phyloP scores from a whole-genome alignment of 2,113 vertebrate species.

The Gymnocephalus cernua region DNA sequence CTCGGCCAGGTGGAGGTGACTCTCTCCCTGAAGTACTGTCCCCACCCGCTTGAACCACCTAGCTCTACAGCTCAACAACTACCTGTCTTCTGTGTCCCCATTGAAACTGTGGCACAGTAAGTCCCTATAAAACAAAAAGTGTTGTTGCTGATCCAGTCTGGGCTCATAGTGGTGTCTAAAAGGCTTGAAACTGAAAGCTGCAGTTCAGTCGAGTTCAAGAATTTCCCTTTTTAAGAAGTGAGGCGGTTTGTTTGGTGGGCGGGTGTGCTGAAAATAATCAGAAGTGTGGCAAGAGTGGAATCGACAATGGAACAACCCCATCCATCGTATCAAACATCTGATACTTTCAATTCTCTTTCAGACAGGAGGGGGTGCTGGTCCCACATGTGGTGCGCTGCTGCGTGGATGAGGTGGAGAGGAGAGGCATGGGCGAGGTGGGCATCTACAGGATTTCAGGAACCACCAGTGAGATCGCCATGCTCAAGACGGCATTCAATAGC shows the following conservation, averaged over 20 bases:
- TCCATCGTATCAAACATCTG: conserved; percentile 6
- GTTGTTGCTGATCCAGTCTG: neutral
- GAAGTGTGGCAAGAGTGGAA: conserved; percentile 31
- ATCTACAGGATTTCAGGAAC: conserved; percentile 84
- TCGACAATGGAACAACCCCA: neutral
- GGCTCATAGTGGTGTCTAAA: neutral
- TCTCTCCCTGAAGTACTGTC: conserved; percentile 77
- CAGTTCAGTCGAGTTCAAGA: neutral
- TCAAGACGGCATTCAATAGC: conserved; percentile 80
- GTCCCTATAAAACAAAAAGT: conserved; percentile 32
- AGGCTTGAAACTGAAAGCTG: conserved; percentile 20
- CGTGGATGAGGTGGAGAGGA: conserved; percentile 82
- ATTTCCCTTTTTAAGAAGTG: conserved; percentile 37
- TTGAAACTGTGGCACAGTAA: conserved; percentile 78
- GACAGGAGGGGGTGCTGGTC: conserved; percentile 81
- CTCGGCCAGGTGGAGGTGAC: conserved; percentile 74
- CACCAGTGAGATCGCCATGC: conserved; percentile 68
- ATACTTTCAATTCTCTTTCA: conserved; percentile 35
- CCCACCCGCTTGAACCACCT: conserved; percentile 77
- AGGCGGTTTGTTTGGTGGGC: conserved; percentile 8
- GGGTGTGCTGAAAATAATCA: conserved; percentile 1
- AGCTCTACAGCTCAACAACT: conserved; percentile 51
- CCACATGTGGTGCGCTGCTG: conserved; percentile 84
- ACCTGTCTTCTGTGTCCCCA: conserved; percentile 76
- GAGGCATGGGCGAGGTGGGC: conserved; percentile 82